Percentiles rank a stretch among this genome's conserved stretches.
phyloP scores from a whole-genome alignment of 2,113 vertebrate species.

The Eubucco bourcierii region DNA sequence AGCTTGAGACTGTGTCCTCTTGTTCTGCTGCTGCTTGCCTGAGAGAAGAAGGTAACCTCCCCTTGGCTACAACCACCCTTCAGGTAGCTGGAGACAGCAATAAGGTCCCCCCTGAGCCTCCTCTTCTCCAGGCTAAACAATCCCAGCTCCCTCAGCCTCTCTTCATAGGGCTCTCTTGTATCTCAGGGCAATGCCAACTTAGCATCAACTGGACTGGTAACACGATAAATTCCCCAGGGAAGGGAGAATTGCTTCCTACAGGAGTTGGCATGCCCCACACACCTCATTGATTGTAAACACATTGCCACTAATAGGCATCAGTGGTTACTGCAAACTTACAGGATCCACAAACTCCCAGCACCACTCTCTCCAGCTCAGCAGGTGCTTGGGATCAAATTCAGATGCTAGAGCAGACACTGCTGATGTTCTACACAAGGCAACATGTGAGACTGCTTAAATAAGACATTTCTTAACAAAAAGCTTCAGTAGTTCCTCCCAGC shows the following conservation, averaged over 20 bases:
- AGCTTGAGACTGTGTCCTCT: no score
- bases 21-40: no score
- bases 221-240: background rate
- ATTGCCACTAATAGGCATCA: background rate
- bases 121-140: no score
- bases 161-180: background rate
- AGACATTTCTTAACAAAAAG: background rate
- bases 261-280: rapidly evolving
- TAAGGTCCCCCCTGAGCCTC: no score
- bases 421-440: background rate
- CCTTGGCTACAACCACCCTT: no score
- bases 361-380: background rate
- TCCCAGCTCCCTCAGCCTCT: no score
- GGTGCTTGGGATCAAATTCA: background rate
- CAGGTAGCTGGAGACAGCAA: no score
- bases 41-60: no score
- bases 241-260: background rate
- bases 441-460: background rate
- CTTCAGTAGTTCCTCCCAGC: background rate
- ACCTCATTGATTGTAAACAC: background rate
- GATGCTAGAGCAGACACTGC: background rate
- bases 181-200: rapidly evolving
- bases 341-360: background rate
- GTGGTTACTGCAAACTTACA: background rate
- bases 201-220: background rate